A percentile compares a stretch with the other conserved stretches of the same genome.
These are phyloP conservation scores for Eudasyphora cyanicolor DNA, from an alignment of 2,888 invertebrate species.

Conservation along the genomic window DNA sequence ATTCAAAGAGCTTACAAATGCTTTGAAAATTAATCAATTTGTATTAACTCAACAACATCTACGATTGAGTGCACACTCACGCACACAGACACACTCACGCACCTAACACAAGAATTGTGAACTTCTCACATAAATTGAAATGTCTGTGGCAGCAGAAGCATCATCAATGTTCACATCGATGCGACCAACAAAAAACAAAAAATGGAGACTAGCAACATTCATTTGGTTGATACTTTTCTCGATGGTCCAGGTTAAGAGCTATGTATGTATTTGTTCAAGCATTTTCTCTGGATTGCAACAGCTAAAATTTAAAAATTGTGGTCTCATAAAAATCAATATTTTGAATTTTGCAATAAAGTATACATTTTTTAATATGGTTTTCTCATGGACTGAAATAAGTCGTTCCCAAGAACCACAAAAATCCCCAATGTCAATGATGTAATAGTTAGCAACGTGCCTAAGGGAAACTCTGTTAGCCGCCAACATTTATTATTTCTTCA, in stretches of 20 bases:
- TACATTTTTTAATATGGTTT: too few relatives aligned
- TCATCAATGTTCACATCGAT: background rate
- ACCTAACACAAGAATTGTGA: slow-evolving; percentile 5
- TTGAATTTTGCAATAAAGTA: too few relatives aligned
- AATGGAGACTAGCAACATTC: background rate
- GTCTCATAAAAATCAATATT: too few relatives aligned
- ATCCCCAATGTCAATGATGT: too few relatives aligned
- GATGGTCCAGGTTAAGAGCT: background rate
- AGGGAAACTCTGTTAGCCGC: too few relatives aligned
- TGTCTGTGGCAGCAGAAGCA: slow-evolving; percentile 29
- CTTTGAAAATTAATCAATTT: slow-evolving; percentile 57
- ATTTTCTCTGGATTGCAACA: too few relatives aligned
- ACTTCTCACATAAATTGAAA: slow-evolving; percentile 51
- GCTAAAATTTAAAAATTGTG: too few relatives aligned
- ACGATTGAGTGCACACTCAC: slow-evolving; percentile 11
- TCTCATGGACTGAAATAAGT: too few relatives aligned
- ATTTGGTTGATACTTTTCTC: background rate
- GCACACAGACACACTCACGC: background rate
- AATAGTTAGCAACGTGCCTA: too few relatives aligned
- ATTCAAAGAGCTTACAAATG: slow-evolving; percentile 43
- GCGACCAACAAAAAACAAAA: background rate
- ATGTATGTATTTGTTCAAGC: too few relatives aligned
- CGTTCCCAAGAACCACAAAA: too few relatives aligned
- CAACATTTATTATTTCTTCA: too few relatives aligned
- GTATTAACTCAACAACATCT: slow-evolving; percentile 39